phyloP scores from a whole-genome alignment of 2,888 invertebrate species.

The Rhagium mordax region DNA sequence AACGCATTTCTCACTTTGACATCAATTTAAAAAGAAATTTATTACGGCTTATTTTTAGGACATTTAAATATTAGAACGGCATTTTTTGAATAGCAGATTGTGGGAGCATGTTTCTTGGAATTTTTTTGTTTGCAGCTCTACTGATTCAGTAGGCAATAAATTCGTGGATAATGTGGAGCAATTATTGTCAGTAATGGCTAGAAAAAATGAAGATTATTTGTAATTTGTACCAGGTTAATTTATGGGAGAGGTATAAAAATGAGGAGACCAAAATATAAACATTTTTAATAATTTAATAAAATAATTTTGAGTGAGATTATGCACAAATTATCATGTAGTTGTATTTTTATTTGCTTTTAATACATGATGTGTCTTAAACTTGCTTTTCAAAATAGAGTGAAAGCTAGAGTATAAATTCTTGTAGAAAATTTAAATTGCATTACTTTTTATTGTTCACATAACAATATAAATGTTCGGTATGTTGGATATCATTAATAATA shows the following conservation, averaged over 20 bases:
- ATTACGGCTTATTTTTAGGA: conserved; percentile 23
- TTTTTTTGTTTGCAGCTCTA: neutral
- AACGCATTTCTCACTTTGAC: conserved; percentile 20
- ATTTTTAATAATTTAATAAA: neutral
- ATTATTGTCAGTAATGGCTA: too few relatives aligned
- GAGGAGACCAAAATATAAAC: neutral
- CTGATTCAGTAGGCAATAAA: neutral
- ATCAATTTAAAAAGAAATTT: conserved; percentile 33
- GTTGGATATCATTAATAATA: neutral
- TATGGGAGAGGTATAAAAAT: too few relatives aligned
- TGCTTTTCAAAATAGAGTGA: too few relatives aligned
- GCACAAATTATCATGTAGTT: too few relatives aligned
- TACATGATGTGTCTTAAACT: too few relatives aligned
- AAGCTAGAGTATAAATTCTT: too few relatives aligned
- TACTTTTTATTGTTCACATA: too few relatives aligned
- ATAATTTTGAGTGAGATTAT: too few relatives aligned
- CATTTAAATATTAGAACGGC: neutral
- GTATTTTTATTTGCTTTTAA: too few relatives aligned
- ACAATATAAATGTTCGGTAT: neutral
- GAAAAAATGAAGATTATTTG: too few relatives aligned
- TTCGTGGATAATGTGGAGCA: neutral
- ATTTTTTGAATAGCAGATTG: conserved; percentile 23
- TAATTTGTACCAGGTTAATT: too few relatives aligned
- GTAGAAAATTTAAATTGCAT: too few relatives aligned
- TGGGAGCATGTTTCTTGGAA: conserved; percentile 1